A percentile compares a stretch with the other conserved stretches of the same genome.
phyloP scores from a whole-genome alignment of 1,140 invertebrate species.

The Samia ricini region DNA sequence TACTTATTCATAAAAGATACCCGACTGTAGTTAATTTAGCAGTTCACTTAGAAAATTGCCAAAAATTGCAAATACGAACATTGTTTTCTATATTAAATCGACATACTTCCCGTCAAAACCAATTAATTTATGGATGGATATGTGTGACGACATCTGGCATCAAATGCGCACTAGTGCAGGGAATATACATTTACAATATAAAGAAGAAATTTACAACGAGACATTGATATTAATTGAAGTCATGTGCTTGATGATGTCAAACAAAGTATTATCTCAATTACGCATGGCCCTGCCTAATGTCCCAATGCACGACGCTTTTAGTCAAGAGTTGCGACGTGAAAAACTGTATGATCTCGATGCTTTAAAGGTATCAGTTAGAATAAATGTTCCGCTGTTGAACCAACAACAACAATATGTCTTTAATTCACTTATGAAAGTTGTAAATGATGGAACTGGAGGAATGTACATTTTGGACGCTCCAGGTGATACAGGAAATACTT shows the following conservation, averaged over 20 bases:
- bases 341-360: conserved; percentile 37
- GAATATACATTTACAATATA: conserved; percentile 23
- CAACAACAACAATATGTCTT: conserved; percentile 53
- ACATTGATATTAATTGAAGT: conserved; percentile 61
- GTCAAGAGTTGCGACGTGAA: conserved; percentile 51
- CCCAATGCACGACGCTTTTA: conserved; percentile 44
- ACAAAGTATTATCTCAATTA: conserved; percentile 49
- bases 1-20: no score
- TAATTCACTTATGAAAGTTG: conserved; percentile 50
- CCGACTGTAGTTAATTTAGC: no score
- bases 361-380: conserved; percentile 39
- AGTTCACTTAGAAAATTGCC: no score
- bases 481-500: conserved; percentile 19
- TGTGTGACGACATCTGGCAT: conserved; percentile 1
- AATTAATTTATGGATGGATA: no score
- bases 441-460: conserved; percentile 40
- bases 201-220: conserved; percentile 55
- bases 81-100: no score
- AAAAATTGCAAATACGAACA: no score
- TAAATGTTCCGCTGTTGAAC: no score
- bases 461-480: conserved; percentile 52
- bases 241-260: conserved; percentile 45
- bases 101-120: no score
- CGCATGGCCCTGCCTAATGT: conserved; percentile 47
- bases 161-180: background rate